Base-by-base conservation (phyloP, 1,140 invertebrate species). In the Brachionus rubens region DNA sequence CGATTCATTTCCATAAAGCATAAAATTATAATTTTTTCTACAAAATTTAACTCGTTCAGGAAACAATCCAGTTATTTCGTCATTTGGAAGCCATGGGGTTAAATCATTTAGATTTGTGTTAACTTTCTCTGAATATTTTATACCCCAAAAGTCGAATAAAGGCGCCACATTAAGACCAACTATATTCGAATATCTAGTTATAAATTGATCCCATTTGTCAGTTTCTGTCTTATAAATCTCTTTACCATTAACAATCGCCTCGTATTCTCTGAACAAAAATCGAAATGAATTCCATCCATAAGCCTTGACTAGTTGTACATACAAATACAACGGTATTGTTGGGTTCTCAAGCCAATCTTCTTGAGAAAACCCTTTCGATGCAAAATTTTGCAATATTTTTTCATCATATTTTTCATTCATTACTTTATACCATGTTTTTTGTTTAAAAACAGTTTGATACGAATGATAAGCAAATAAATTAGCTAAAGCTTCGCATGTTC, bases 391-490 rank as follows among this genome's bases (percentile, higher is more conserved):
- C 24, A 54, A 16, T 1, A 59, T 54, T 9, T 56, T 46, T 10
- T 72, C 28, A 19, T 76, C 30, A 12, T 77, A 47, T 5, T 56
- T 54, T 36, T 43, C 19, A 10, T 78, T 41, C 76, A 77, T 76
- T 3, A 67, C 41, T 75, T 80, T 79, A 2, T 41, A 52, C 79
- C 79, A 80, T 30, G 77, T 56, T 59, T 68, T 68, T 16, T 70
- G 14, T 14, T 68, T 36, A 21, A 67, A 75, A 21, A 79, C 67
- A 14, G 43, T 26, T 16, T 80, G 77, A 77, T 78, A 78, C 4
- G 79, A 77, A 50, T 78, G 76, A 14, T 79, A 52, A n/a, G 80
- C 78, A 72, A 80, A 80, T 28, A 80, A 77, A 46, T 80, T 80
- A 26, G 43, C 56, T 4, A 78, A 79, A 1, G 79, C 79, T 48